Evolutionary conservation across 2,888 invertebrate species (phyloP).

Genomic region (Limnephilus auricula): DNA sequence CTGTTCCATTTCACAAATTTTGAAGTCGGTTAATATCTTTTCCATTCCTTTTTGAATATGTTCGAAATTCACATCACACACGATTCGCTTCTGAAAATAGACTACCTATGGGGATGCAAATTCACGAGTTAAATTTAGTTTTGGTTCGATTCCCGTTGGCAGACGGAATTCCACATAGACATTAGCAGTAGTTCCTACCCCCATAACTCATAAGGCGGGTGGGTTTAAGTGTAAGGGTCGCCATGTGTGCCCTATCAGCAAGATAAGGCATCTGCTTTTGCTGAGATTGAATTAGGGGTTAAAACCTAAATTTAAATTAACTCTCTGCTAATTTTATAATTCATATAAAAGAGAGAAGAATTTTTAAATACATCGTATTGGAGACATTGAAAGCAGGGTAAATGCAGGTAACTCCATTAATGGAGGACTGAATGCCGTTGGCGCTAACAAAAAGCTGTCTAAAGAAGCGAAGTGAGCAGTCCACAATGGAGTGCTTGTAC

Average conservation of each 20-base stretch:
- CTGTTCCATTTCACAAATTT: neutral
- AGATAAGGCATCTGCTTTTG: constrained; percentile 22
- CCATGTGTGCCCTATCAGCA: constrained; percentile 29
- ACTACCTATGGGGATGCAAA: neutral
- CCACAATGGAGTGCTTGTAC: too few species aligned
- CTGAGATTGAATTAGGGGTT: constrained; percentile 4
- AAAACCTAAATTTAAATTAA: neutral
- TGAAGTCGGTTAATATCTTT: neutral
- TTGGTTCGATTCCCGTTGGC: constrained; percentile 5
- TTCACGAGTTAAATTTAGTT: constrained; percentile 21
- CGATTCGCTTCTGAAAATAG: constrained; percentile 28
- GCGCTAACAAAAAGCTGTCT: too few species aligned
- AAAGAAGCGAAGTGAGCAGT: too few species aligned
- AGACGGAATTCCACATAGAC: constrained; percentile 12
- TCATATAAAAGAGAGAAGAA: too few species aligned
- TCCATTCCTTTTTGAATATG: neutral
- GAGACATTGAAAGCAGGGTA: too few species aligned
- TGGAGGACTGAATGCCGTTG: too few species aligned
- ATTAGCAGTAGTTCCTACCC: constrained; percentile 20
- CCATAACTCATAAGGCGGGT: constrained; percentile 32
- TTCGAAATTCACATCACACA: neutral
- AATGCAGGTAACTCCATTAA: too few species aligned
- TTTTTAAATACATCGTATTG: too few species aligned
- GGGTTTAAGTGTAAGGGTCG: constrained; percentile 26
- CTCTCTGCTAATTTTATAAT: neutral